Evolutionary conservation across 2,888 invertebrate species (phyloP), one percentile per base, ranked within the genome.

Genomic region (Mythimna vitellina): DNA sequence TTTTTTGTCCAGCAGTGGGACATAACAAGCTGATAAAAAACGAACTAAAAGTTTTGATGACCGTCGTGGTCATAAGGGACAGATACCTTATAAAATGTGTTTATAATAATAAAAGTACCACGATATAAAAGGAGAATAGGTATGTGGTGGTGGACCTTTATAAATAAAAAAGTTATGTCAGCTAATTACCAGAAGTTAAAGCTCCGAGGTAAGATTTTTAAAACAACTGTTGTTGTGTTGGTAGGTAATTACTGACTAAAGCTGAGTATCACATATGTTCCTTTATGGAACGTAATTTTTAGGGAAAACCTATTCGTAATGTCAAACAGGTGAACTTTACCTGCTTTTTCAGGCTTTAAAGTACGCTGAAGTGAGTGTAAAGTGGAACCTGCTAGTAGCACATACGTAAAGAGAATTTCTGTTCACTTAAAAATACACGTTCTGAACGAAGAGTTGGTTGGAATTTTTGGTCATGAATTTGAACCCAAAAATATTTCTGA

Each of bases 121-220:
- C 51, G 29, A 60, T 38, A 46, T 38, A 65, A 68, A 65, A 51
- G 12, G 6, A n/a, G 51, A 58, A 22, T 14, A 42, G 4, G 42
- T 42, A 58, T 22, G 35, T 35, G 12, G n/a, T n/a, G 35, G 57
- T 20, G 5, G 56, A 60, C 20, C 35, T 10, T 38, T 51, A 22
- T 0, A 38, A 38, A 56, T 58, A 42, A 68, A 65, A 58, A 68
- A 53, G 62, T 25, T 53, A 63, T 60, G 79, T 60, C 51, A 38
- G 72, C 72, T 81, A 81, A 72, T 82, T 73, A 77, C 64, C 49
- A 46, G 79, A 81, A 79, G 68, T 70, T 73, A 35, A 56, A 64
- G 76, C 60, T 66, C 14, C 54, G 63, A 35, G 32, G 76, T 49
- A 76, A 73, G 54, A 70, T 60, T 71, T 71, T 60, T 57, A 54